Conservation (phyloP, 2,797 vertebrate species). For the Eutrigla gurnardus region DNA sequence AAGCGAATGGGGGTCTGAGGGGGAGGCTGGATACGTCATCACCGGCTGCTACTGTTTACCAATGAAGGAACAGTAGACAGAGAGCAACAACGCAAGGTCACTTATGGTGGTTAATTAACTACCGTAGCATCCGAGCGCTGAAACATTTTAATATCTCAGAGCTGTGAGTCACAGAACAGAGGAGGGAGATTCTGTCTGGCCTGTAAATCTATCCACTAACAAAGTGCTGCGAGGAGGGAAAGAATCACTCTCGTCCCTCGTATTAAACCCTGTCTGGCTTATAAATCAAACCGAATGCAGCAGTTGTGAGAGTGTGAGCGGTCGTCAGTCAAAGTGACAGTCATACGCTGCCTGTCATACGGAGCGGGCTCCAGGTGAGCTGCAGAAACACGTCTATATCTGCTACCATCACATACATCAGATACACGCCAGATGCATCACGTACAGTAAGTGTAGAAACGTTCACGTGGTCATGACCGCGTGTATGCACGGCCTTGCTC, state of each 20-base stretch:
- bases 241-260: slow-evolving; percentile 28
- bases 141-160: slow-evolving; percentile 11
- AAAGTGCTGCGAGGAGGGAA: slow-evolving; percentile 23
- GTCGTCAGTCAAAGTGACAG: slow-evolving; percentile 64
- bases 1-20: slow-evolving; percentile 44
- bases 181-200: background rate
- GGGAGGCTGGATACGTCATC: slow-evolving; percentile 44
- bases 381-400: slow-evolving; percentile 31
- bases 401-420: background rate
- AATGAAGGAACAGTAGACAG: slow-evolving; percentile 27
- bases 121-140: background rate
- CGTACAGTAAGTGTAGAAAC: background rate
- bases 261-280: slow-evolving; percentile 33
- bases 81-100: slow-evolving; percentile 5
- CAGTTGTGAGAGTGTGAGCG: slow-evolving; percentile 22
- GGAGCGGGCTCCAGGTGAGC: slow-evolving; percentile 55
- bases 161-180: background rate
- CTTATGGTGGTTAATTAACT: slow-evolving; percentile 30
- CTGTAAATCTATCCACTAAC: slow-evolving; percentile 41
- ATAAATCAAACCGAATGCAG: slow-evolving; percentile 59
- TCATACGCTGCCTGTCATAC: slow-evolving; percentile 57
- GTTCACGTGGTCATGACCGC: slow-evolving; percentile 10
- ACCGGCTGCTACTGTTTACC: slow-evolving; percentile 47
- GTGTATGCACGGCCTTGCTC: slow-evolving; percentile 5
- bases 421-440: background rate